Conservation (phyloP, 2,113 vertebrate genomes). For the Entelurus aequoreus region DNA sequence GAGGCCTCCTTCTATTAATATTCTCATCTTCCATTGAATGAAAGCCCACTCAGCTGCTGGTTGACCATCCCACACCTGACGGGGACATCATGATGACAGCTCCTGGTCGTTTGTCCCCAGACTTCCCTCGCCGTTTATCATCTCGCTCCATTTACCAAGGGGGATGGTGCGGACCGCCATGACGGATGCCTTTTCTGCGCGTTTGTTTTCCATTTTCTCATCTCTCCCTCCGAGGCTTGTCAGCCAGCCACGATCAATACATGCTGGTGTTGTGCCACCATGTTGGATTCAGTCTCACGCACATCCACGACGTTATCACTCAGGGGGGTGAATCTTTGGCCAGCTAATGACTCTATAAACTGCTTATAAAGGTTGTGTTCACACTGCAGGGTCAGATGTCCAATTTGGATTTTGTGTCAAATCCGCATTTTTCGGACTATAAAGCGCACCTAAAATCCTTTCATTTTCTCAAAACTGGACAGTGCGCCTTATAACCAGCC, state of each 20-base stretch:
- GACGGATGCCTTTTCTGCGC: constrained; percentile 58
- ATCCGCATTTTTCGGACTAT: too few species aligned
- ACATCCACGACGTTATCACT: constrained; percentile 6
- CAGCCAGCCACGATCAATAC: constrained; percentile 48
- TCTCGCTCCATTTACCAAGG: constrained; percentile 54
- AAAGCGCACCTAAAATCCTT: too few species aligned
- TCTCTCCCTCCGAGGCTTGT: constrained; percentile 23
- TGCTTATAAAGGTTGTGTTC: too few species aligned
- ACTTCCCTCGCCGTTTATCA: constrained; percentile 43
- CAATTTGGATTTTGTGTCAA: too few species aligned
- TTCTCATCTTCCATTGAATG: constrained; percentile 29
- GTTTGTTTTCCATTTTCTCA: constrained; percentile 43
- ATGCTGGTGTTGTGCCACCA: constrained; percentile 30
- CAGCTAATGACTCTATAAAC: too few species aligned
- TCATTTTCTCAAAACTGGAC: too few species aligned
- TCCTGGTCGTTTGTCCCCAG: constrained; percentile 16
- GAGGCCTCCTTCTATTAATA: constrained; percentile 7
- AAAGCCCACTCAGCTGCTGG: constrained; percentile 35
- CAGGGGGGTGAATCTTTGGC: constrained; percentile 12
- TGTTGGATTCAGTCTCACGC: constrained; percentile 38
- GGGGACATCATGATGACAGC: constrained; percentile 19
- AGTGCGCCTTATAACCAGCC: too few species aligned
- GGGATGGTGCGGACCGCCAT: constrained; percentile 58
- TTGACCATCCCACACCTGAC: constrained; percentile 16
- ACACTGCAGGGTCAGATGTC: too few species aligned